phyloP scores from a whole-genome alignment of 2,888 invertebrate genomes.

The Volucella zonaria region DNA sequence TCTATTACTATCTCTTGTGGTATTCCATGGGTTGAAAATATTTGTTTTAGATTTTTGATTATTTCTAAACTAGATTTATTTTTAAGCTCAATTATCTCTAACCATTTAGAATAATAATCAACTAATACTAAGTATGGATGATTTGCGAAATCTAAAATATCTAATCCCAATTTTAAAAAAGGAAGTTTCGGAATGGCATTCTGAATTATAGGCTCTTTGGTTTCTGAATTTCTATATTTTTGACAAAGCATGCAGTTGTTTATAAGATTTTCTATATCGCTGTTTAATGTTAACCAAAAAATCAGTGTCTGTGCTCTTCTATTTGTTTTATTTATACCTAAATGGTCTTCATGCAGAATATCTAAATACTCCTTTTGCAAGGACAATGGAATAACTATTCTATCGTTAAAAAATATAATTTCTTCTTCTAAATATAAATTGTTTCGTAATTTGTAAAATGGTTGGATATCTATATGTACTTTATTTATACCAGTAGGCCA shows the following conservation, averaged over 20 bases:
- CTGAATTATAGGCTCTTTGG: too few relatives aligned
- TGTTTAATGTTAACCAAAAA: slow-evolving; percentile 74
- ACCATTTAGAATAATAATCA: slow-evolving; percentile 74
- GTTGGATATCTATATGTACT: slow-evolving; percentile 46
- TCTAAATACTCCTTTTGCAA: slow-evolving; percentile 72
- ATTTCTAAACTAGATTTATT: slow-evolving; percentile 61
- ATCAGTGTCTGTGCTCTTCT: slow-evolving; percentile 66
- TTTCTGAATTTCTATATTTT: neutral
- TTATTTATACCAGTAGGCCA: neutral
- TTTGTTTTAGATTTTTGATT: slow-evolving; percentile 55
- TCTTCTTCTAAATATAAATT: slow-evolving; percentile 44
- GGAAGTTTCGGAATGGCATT: neutral
- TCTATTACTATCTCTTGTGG: slow-evolving; percentile 71
- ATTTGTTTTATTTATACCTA: slow-evolving; percentile 75
- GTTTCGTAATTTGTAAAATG: slow-evolving; percentile 72
- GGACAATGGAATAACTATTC: slow-evolving; percentile 71
- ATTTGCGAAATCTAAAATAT: slow-evolving; percentile 72
- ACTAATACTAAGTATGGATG: slow-evolving; percentile 70
- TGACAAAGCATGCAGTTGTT: neutral
- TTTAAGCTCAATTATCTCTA: slow-evolving; percentile 65
- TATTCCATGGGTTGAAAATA: slow-evolving; percentile 43
- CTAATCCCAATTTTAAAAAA: slow-evolving; percentile 73
- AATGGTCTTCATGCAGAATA: slow-evolving; percentile 70
- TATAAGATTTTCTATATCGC: slow-evolving; percentile 68
- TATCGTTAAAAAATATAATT: slow-evolving; percentile 71